phyloP scores from a whole-genome alignment of 35 echinoderm and acorn worm species.

The Acanthaster planci region DNA sequence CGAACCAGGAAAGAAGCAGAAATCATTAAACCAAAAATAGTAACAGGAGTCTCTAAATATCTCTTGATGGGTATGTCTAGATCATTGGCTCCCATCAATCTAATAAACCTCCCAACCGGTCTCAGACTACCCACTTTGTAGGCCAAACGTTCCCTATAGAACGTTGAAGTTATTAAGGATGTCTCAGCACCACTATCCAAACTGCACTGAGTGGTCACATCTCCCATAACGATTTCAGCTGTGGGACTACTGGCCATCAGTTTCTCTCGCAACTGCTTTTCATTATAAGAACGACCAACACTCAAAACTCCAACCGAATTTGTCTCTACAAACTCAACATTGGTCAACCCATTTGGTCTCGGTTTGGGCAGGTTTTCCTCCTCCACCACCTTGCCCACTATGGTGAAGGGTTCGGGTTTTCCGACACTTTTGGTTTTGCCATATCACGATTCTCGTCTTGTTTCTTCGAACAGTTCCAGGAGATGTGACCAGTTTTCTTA shows the following conservation, averaged over 20 bases:
- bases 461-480: background rate
- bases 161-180: constrained; percentile 38
- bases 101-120: constrained; percentile 19
- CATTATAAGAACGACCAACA: constrained; percentile 15
- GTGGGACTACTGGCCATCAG: constrained; percentile 42
- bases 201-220: constrained; percentile 34
- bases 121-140: constrained; percentile 4
- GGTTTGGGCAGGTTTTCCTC: background rate
- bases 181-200: constrained; percentile 69
- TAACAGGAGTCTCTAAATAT: constrained; percentile 45
- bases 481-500: background rate
- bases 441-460: background rate
- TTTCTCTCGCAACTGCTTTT: constrained; percentile 2
- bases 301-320: too few species aligned
- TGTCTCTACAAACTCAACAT: too few species aligned
- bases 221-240: constrained; percentile 36
- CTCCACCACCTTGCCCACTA: background rate
- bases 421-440: background rate
- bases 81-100: constrained; percentile 43
- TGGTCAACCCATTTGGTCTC: too few species aligned
- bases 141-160: constrained; percentile 42
- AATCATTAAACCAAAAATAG: background rate
- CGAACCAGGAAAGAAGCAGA: background rate
- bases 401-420: background rate
- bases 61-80: constrained; percentile 36